Percentiles rank a stretch among this genome's conserved stretches.
Evolutionary conservation across 2,888 invertebrate genomes (phyloP).

Genomic region (Agrenia bidenticulata): DNA sequence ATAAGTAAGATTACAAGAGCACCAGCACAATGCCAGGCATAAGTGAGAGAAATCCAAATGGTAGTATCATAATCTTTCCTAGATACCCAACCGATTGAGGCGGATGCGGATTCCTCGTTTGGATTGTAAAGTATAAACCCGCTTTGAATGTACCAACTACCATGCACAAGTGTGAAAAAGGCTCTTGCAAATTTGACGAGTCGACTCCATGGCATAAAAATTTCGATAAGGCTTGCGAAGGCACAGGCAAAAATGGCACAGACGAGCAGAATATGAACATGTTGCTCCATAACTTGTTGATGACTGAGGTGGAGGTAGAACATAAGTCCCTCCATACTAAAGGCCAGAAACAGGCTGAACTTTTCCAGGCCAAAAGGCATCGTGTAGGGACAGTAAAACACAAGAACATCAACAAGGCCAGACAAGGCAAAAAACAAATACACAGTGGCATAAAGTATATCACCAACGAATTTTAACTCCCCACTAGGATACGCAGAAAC

Average conservation of each 20-base stretch:
- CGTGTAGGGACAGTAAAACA: conserved; percentile 57
- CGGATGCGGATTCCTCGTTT: conserved; percentile 23
- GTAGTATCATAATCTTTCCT: conserved; percentile 50
- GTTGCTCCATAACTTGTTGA: conserved; percentile 50
- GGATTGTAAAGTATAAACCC: conserved; percentile 52
- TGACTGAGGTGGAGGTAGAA: conserved; percentile 43
- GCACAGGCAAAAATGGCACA: conserved; percentile 50
- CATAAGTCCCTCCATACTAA: conserved; percentile 57
- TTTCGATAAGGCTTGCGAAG: conserved; percentile 46
- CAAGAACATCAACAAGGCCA: conserved; percentile 57
- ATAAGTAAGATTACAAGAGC: conserved; percentile 48
- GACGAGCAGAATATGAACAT: conserved; percentile 42
- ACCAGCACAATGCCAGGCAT: conserved; percentile 50
- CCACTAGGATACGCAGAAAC: conserved; percentile 45
- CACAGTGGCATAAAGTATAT: conserved; percentile 55
- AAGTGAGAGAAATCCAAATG: conserved; percentile 50
- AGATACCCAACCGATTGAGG: conserved; percentile 40
- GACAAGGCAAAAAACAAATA: conserved; percentile 58
- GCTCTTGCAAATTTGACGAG: conserved; percentile 48
- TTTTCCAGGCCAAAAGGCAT: conserved; percentile 56
- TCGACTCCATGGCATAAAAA: conserved; percentile 46
- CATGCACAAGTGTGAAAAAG: conserved; percentile 51
- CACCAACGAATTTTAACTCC: conserved; percentile 46
- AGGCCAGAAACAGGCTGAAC: conserved; percentile 56
- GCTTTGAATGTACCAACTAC: conserved; percentile 53